Conservation (phyloP, 2,797 vertebrate genomes). For the Gymnoscopelus braueri region DNA sequence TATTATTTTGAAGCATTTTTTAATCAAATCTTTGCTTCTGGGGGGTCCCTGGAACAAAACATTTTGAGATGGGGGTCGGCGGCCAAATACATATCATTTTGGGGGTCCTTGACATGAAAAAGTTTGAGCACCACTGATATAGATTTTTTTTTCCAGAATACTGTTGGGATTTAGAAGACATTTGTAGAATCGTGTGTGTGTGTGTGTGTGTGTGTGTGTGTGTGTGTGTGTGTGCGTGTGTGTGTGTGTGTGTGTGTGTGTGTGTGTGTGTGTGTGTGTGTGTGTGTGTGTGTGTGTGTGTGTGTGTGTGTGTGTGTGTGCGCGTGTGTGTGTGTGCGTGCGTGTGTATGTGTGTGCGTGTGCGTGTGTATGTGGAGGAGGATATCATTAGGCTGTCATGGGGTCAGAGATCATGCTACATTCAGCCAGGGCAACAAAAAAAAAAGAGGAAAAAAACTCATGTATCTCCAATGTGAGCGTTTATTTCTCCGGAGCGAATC, state of each 20-base stretch:
- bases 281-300: slow-evolving; percentile 1
- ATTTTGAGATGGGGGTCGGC: too few species aligned
- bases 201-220: slow-evolving; percentile 25
- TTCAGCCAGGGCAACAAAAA: slow-evolving; percentile 20
- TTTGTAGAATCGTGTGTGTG: too few species aligned
- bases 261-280: slow-evolving; percentile 26
- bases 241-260: slow-evolving; percentile 1
- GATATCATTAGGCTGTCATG: slow-evolving; percentile 56
- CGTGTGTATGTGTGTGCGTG: background rate
- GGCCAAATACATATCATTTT: too few species aligned
- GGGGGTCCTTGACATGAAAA: too few species aligned
- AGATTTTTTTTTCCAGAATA: too few species aligned
- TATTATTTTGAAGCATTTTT: too few species aligned
- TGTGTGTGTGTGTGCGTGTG: slow-evolving; percentile 9
- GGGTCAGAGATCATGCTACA: slow-evolving; percentile 42
- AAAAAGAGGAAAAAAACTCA: background rate
- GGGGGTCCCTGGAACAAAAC: too few species aligned
- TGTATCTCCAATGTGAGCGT: slow-evolving; percentile 52
- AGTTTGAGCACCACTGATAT: too few species aligned
- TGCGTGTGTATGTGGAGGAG: background rate
- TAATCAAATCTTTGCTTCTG: too few species aligned
- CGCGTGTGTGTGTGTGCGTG: slow-evolving; percentile 8
- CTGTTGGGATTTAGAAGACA: too few species aligned
- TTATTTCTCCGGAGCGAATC: slow-evolving; percentile 46
- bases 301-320: slow-evolving; percentile 21